Evolutionary conservation across 2,797 vertebrate genomes (phyloP).

Genomic region (Dermochelys coriacea): DNA sequence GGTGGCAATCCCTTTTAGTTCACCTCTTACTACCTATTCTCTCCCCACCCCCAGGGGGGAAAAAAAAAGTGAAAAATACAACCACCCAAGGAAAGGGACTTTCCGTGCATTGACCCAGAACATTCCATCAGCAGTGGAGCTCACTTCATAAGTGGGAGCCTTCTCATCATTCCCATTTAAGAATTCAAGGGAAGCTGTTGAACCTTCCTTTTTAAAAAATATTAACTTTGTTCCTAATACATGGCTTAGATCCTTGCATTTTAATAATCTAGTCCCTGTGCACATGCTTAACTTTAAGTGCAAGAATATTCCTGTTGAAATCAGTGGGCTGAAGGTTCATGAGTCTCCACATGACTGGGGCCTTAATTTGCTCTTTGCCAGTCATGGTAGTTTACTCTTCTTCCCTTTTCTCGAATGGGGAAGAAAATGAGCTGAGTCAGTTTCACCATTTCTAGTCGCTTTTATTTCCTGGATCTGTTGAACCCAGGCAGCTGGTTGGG

Average conservation of each 20-base stretch:
- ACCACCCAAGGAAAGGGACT: background rate
- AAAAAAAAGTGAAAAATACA: background rate
- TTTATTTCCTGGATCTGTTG: background rate
- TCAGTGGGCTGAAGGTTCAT: background rate
- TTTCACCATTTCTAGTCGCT: background rate
- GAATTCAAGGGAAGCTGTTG: background rate
- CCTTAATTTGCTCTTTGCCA: background rate
- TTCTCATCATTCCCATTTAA: background rate
- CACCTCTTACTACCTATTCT: background rate
- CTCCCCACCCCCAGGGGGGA: too few species aligned
- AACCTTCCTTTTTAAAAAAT: background rate
- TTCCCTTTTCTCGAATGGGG: accelerated
- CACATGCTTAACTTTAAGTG: background rate
- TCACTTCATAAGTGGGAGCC: background rate
- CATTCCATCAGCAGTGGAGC: too few species aligned
- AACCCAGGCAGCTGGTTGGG: background rate
- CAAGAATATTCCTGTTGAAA: background rate
- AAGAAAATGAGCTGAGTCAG: background rate
- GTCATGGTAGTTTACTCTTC: background rate
- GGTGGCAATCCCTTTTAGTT: background rate
- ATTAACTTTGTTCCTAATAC: background rate
- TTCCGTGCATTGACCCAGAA: background rate
- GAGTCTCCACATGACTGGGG: background rate
- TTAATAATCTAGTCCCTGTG: background rate
- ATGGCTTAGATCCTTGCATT: background rate